Percentiles rank a stretch among this genome's conserved stretches.
Conservation (phyloP, 2,113 vertebrate genomes). For the Conger conger region DNA sequence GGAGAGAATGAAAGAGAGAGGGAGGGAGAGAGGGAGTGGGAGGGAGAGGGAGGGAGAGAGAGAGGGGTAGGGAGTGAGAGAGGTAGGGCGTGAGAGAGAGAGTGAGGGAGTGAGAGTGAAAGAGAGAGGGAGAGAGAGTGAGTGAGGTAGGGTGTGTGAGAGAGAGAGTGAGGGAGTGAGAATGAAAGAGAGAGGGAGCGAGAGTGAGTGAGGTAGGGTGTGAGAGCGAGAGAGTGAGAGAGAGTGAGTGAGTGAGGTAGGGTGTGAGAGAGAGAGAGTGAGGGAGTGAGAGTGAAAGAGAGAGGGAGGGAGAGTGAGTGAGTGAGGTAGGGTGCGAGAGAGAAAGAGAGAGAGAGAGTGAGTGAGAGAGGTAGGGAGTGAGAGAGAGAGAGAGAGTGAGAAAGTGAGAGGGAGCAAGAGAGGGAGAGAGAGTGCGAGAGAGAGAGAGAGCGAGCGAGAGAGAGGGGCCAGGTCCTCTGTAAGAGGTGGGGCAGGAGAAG, state of each 20-base stretch:
- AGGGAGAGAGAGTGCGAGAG: too few species aligned
- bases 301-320: neutral
- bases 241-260: too few species aligned
- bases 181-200: neutral
- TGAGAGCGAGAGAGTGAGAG: too few species aligned
- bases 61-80: neutral
- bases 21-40: neutral
- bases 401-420: neutral
- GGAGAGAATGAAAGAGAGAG: neutral
- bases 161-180: neutral
- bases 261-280: neutral
- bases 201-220: too few species aligned
- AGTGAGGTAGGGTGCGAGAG: neutral
- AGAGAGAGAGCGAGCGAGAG: too few species aligned
- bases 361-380: neutral
- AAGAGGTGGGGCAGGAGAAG: neutral
- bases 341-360: neutral
- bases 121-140: too few species aligned
- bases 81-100: too few species aligned
- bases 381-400: neutral
- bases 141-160: neutral
- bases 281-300: neutral
- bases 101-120: too few species aligned
- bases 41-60: neutral
- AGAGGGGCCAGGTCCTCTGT: too few species aligned